Evolutionary conservation across 1,140 invertebrate species (phyloP).

Genomic region (Wiebesia pumilae): DNA sequence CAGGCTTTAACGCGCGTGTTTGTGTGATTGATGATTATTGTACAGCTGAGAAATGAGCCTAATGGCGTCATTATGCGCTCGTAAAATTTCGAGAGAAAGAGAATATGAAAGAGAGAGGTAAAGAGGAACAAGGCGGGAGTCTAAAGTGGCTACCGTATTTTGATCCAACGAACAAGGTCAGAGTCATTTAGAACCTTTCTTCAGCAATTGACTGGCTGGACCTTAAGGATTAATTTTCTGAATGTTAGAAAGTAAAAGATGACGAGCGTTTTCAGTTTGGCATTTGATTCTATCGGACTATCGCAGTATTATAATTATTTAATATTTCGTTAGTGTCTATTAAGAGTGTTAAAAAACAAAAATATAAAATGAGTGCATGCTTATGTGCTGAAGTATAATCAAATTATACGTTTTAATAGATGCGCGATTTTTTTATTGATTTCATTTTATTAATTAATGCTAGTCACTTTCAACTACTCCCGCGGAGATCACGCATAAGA

Average conservation of each 20-base stretch:
- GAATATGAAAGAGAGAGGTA: neutral
- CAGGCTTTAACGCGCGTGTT: neutral
- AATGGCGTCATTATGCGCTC: constrained; percentile 41
- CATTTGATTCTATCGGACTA: neutral
- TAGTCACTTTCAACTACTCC: neutral
- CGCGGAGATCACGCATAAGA: neutral
- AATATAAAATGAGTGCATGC: neutral
- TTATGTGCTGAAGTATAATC: neutral
- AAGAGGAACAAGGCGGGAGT: neutral
- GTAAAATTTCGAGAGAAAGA: constrained; percentile 35
- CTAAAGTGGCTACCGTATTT: neutral
- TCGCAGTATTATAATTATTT: neutral
- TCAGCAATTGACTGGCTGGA: neutral
- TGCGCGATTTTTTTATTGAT: neutral
- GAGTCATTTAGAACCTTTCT: neutral
- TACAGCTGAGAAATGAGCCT: constrained; percentile 38
- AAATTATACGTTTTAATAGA: neutral
- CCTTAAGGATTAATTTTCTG: constrained; percentile 26
- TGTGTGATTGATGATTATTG: constrained; percentile 47
- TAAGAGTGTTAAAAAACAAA: constrained; percentile 4
- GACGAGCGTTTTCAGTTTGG: neutral
- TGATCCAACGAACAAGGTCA: constrained; percentile 13
- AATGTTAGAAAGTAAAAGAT: constrained; percentile 13
- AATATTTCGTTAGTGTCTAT: neutral
- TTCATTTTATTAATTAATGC: constrained; percentile 4